Evolutionary conservation across 2,888 invertebrate species (phyloP).

Genomic region (Lordiphosa fenestrarum): DNA sequence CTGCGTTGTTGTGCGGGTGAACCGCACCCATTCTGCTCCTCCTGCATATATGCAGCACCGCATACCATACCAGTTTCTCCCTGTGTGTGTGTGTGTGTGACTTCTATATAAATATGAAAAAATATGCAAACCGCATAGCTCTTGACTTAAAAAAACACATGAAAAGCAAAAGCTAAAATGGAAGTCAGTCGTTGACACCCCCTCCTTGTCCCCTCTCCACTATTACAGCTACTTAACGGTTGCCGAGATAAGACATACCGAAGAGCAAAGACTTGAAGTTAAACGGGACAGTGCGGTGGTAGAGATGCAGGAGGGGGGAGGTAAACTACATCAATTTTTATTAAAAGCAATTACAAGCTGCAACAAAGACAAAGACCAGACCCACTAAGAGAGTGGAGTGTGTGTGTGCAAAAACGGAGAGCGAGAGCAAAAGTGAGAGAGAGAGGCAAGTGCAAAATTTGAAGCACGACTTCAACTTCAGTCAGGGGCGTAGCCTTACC

Average conservation of each 20-base stretch:
- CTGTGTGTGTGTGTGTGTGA: conserved; percentile 7
- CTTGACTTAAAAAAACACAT: conserved; percentile 15
- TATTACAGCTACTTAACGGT: conserved; percentile 44
- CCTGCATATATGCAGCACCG: conserved; percentile 5
- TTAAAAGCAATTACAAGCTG: conserved; percentile 71
- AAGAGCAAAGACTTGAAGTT: conserved; percentile 33
- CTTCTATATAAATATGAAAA: conserved; percentile 46
- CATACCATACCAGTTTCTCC: conserved; percentile 24
- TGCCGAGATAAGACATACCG: conserved; percentile 19
- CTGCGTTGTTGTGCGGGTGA: conserved; percentile 61
- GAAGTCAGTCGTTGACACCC: conserved; percentile 39
- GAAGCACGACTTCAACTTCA: conserved; percentile 64
- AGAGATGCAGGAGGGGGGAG: conserved; percentile 2
- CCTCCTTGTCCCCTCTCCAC: conserved; percentile 12
- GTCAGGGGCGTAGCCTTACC: too few species aligned
- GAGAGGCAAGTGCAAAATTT: conserved; percentile 68
- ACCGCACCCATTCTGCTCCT: conserved; percentile 58
- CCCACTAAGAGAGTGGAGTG: not conserved
- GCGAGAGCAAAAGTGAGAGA: conserved; percentile 21
- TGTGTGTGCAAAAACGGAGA: conserved; percentile 1
- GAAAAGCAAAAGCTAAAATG: conserved; percentile 40
- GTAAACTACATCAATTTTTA: conserved; percentile 64
- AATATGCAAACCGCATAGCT: conserved; percentile 71
- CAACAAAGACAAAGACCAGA: conserved; percentile 65
- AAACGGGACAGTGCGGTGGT: not conserved